Base-by-base conservation (phyloP, 2,113 vertebrate species). In the Hiodon alosoides region DNA sequence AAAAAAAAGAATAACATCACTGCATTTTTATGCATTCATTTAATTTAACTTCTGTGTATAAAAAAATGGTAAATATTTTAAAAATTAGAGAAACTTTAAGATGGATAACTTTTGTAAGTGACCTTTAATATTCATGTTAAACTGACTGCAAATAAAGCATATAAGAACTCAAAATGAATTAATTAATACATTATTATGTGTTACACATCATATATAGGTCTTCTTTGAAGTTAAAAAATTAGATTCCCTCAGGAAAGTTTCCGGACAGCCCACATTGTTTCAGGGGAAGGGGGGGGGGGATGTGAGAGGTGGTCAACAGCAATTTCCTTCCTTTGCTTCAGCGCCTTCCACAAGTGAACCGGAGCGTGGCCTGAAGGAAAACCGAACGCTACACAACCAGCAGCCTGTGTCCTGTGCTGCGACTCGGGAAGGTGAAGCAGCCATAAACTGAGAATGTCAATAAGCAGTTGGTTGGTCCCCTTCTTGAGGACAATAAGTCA, bases 311-410 rank as follows among this genome's bases (percentile, higher is more conserved):
- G n/a, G 50, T 61, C 16, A 31, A 57, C 16, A 13, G 62, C 52
- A 54, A 68, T 69, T 61, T 69, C 31, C 10, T 52, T 17, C n/a
- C 17, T 61, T 50, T 31, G 3, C 13, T 58, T 71, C 61, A 65
- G 14, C 14, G 65, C 54, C 13, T 14, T 69, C 57, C 65, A 68
- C 51, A 53, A 59, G 50, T 31, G 67, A 62, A 68, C 53, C 14
- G 16, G 65, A 75, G 64, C 13, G 55, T n/a, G 3, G 53, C 11
- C 13, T 53, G 50, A 73, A 68, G 71, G 13, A 47, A 73, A 60
- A 73, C 66, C 62, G 55, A 77, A 73, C 14, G 7, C n/a, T 68
- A 16, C 11, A 48, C 67, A 59, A 72, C 31, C 52, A 71, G 54
- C 53, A 46, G 61, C 46, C 54, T 54, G 64, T 55, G 51, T 69